Percentiles rank a stretch among this genome's conserved stretches.
Conservation (phyloP, 2,113 vertebrate genomes). For the Anser cygnoides region DNA sequence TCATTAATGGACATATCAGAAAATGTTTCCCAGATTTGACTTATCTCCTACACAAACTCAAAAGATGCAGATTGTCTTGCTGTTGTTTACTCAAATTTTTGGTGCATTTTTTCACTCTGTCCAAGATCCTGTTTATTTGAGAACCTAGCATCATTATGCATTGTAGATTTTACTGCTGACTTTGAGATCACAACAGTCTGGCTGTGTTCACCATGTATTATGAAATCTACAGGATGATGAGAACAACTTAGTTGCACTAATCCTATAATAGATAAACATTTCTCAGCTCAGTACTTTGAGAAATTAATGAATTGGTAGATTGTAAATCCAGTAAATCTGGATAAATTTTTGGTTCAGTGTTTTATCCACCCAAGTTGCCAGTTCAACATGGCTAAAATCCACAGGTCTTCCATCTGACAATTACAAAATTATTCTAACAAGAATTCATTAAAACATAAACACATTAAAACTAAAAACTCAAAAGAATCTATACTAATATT, state of each 20-base stretch:
- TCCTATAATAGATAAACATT: background rate
- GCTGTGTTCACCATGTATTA: background rate
- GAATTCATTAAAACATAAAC: background rate
- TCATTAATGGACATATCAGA: conserved; percentile 46
- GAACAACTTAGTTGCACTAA: background rate
- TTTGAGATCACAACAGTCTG: background rate
- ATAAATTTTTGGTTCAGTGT: background rate
- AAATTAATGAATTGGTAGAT: background rate
- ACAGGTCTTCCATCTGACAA: background rate
- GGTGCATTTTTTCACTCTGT: background rate
- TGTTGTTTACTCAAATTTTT: conserved; percentile 5
- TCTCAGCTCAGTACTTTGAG: background rate
- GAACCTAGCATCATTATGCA: background rate
- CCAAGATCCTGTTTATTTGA: background rate
- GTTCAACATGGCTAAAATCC: background rate
- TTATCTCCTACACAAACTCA: background rate
- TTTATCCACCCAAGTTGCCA: background rate
- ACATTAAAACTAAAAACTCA: background rate
- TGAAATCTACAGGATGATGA: background rate
- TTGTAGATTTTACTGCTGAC: background rate
- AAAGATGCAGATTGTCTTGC: conserved; percentile 21
- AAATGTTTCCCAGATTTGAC: background rate
- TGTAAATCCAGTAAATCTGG: background rate
- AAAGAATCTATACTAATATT: background rate
- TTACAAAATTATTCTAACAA: background rate